Percentiles rank a stretch among this genome's conserved stretches.
Evolutionary conservation across 2,797 vertebrate genomes (phyloP).

Genomic region (Lemur catta): DNA sequence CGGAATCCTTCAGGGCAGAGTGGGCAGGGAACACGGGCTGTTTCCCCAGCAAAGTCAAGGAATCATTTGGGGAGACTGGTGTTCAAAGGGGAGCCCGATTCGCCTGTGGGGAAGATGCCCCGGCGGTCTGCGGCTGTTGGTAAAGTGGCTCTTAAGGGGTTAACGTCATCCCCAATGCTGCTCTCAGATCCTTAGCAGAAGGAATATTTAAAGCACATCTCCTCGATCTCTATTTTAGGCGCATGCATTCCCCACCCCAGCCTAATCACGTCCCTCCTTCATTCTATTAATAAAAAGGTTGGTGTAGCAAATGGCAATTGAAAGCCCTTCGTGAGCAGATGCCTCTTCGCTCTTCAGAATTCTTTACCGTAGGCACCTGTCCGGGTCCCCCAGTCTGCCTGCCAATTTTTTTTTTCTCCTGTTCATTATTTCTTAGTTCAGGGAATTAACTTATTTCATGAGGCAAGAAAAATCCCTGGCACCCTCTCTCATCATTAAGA

Average conservation of each 20-base stretch:
- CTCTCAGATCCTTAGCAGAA: neutral
- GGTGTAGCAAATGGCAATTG: neutral
- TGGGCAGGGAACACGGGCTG: neutral
- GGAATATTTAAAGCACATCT: neutral
- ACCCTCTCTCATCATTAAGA: neutral
- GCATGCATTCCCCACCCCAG: neutral
- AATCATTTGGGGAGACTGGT: too few relatives aligned
- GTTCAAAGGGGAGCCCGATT: neutral
- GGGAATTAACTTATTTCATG: slow-evolving; percentile 40
- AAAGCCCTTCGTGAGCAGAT: neutral
- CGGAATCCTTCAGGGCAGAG: neutral
- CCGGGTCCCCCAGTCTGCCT: neutral
- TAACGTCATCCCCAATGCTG: neutral
- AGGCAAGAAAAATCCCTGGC: slow-evolving; percentile 50
- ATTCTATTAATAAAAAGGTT: neutral
- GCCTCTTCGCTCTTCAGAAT: neutral
- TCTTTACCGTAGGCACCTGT: neutral
- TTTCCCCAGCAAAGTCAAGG: neutral
- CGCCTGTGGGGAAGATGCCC: neutral
- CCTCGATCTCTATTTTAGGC: neutral
- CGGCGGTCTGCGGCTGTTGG: neutral
- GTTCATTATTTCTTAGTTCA: slow-evolving; percentile 53
- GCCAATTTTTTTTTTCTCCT: neutral
- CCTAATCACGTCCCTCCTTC: neutral
- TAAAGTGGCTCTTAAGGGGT: neutral